Conservation (phyloP, 2,888 invertebrate genomes). For the Brassicogethes aeneus region DNA sequence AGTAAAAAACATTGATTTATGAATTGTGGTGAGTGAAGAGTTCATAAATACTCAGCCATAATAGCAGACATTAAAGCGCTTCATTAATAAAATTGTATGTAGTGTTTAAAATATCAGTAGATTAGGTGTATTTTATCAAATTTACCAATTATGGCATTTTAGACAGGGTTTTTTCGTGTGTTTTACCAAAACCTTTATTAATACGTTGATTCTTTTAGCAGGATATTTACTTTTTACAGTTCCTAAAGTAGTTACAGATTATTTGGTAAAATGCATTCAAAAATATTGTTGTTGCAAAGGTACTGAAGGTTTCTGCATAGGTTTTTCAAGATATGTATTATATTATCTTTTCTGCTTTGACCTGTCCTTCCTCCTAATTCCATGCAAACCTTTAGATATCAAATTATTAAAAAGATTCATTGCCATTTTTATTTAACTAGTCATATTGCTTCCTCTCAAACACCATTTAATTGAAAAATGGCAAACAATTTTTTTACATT, state of each 20-base stretch:
- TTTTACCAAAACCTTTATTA: conserved; percentile 8
- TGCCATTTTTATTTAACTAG: conserved; percentile 12
- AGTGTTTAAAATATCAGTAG: conserved; percentile 28
- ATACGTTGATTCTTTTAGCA: conserved; percentile 6
- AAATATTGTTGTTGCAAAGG: too few relatives aligned
- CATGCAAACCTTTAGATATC: not conserved
- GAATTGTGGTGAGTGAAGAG: too few relatives aligned
- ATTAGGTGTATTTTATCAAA: conserved; percentile 27
- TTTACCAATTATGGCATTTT: conserved; percentile 32
- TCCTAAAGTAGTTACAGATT: conserved; percentile 17
- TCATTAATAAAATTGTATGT: conserved; percentile 23
- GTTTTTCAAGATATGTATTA: too few relatives aligned
- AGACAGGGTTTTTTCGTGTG: conserved; percentile 16
- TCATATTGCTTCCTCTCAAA: conserved; percentile 12
- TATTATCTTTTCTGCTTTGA: not conserved
- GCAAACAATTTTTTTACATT: conserved; percentile 18
- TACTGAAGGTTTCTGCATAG: too few relatives aligned
- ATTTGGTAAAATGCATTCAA: conserved; percentile 1
- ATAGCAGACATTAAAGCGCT: conserved; percentile 21
- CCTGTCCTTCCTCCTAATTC: not conserved
- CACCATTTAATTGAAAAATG: conserved; percentile 13
- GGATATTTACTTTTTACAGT: conserved; percentile 15
- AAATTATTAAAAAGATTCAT: conserved; percentile 9
- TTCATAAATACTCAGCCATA: conserved; percentile 23
- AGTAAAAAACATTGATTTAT: too few relatives aligned